phyloP scores from a whole-genome alignment of 2,888 invertebrate genomes.

The Drosophila villosipedis region DNA sequence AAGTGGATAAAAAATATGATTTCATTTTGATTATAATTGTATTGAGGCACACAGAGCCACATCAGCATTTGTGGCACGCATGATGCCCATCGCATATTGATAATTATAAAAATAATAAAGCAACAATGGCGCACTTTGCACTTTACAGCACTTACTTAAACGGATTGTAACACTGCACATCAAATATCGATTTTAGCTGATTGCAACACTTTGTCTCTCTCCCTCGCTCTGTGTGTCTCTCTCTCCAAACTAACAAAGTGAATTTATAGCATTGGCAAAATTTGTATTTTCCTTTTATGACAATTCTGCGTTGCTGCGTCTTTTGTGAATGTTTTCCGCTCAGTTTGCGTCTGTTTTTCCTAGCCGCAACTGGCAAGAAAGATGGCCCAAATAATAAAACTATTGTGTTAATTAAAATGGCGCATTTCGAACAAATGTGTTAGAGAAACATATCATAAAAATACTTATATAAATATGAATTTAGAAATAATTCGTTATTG shows the following conservation, averaged over 20 bases:
- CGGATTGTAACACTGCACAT: constrained; percentile 4
- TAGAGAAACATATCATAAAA: neutral
- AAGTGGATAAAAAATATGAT: constrained; percentile 28
- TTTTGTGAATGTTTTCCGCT: constrained; percentile 13
- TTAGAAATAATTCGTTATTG: neutral
- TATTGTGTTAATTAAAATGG: constrained; percentile 67
- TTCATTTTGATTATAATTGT: constrained; percentile 49
- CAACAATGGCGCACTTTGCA: neutral
- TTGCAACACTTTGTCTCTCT: neutral
- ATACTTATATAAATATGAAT: neutral
- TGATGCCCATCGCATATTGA: neutral
- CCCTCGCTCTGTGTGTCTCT: neutral
- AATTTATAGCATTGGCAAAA: constrained; percentile 30
- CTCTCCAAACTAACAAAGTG: too few species aligned
- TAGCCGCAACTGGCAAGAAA: neutral
- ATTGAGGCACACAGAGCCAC: neutral
- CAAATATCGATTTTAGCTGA: neutral
- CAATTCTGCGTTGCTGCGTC: constrained; percentile 10
- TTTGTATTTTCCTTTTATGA: constrained; percentile 29
- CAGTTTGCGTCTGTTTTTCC: constrained; percentile 24
- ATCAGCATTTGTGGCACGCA: neutral
- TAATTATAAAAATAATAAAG: neutral
- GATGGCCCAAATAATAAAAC: constrained; percentile 23
- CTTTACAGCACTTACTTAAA: constrained; percentile 10
- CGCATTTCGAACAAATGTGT: constrained; percentile 12